These are phyloP conservation scores for Scaptomyza parva DNA, from an alignment of 2,888 invertebrate genomes.

Conservation along the genomic window DNA sequence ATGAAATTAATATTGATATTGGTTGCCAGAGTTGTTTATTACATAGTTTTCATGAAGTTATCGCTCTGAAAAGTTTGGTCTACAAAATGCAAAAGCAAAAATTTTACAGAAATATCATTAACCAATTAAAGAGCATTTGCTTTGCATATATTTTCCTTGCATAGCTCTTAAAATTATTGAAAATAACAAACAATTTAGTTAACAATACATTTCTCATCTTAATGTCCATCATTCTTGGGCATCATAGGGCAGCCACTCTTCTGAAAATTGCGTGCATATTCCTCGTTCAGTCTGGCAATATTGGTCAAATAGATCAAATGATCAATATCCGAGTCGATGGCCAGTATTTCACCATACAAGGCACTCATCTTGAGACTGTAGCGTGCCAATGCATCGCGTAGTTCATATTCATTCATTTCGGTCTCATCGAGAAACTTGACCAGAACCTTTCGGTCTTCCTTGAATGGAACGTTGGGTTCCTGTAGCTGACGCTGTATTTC, in stretches of 20 bases:
- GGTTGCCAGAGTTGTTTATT: too few relatives aligned
- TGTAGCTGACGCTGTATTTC: constrained; percentile 35
- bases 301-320: constrained; percentile 40
- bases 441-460: constrained; percentile 4
- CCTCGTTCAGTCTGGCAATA: constrained; percentile 38
- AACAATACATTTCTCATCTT: background rate
- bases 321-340: constrained; percentile 50
- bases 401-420: constrained; percentile 30
- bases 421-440: constrained; percentile 52
- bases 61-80: too few relatives aligned
- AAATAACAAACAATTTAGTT: background rate
- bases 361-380: constrained; percentile 47
- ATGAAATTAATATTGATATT: too few relatives aligned
- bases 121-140: too few relatives aligned
- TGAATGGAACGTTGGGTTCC: background rate
- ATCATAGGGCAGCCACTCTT: constrained; percentile 1
- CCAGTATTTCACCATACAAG: constrained; percentile 38
- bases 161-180: background rate
- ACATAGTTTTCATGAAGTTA: too few relatives aligned
- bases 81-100: too few relatives aligned
- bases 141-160: too few relatives aligned
- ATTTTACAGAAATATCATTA: too few relatives aligned
- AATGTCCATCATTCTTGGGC: too few relatives aligned
- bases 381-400: constrained; percentile 33
- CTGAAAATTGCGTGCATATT: constrained; percentile 23